These are phyloP conservation scores for Eurystomus gularis DNA, from an alignment of 2,113 vertebrate genomes.

Conservation along the genomic window DNA sequence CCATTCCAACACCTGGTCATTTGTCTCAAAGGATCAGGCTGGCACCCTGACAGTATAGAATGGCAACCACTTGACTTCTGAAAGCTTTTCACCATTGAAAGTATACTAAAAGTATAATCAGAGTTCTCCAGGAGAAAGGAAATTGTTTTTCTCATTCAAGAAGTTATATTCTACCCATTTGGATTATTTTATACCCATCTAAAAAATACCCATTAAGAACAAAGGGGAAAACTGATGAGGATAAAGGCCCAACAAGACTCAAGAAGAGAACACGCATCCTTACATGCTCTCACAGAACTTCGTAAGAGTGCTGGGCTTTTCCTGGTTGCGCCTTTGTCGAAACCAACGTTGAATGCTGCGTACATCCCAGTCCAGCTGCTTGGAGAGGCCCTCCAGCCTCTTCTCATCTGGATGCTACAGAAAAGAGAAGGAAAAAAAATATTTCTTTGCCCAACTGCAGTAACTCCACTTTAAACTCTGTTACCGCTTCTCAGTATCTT, in stretches of 20 bases:
- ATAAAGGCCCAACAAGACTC: background rate
- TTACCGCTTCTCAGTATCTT: background rate
- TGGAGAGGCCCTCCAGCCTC: conserved; percentile 94
- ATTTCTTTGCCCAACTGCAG: background rate
- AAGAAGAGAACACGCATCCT: conserved; percentile 59
- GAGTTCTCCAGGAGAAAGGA: background rate
- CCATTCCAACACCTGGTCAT: background rate
- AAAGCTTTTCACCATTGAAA: background rate
- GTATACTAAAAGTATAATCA: background rate
- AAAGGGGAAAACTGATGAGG: background rate
- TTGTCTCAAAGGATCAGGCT: background rate
- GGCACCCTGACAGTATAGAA: background rate
- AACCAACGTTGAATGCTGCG: conserved; percentile 98
- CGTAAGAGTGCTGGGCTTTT: conserved; percentile 93
- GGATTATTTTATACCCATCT: background rate
- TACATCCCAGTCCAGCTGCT: conserved; percentile 98
- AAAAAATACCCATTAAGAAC: background rate
- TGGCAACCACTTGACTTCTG: background rate
- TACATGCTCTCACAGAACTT: conserved; percentile 98
- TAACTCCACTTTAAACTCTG: background rate
- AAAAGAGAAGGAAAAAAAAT: conserved; percentile 35
- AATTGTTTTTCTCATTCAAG: background rate
- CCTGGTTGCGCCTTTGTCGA: conserved; percentile 95
- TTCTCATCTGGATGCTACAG: conserved; percentile 95
- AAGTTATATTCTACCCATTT: background rate